Evolutionary conservation across 1,140 invertebrate species (phyloP), one percentile per base, ranked within the genome.

Genomic region (Vanessa tameamea): DNA sequence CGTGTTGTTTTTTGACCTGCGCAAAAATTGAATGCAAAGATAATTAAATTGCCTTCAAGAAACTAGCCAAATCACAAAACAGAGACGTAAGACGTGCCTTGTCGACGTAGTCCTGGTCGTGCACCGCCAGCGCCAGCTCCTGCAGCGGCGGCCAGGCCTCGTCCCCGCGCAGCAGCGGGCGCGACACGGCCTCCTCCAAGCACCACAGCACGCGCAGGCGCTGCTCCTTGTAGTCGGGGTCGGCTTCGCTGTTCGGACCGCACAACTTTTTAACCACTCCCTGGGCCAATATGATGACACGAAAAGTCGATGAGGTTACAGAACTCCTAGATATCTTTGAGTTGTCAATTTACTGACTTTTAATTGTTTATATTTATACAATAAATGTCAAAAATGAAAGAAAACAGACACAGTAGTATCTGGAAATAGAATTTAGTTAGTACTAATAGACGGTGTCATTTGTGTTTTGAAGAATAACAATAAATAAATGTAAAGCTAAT

Each of bases 1-100:
- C 85, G 71, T 91, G 89, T 78, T 87, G 83, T 14, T 83, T 82
- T 78, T 85, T 89, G 13, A 89, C 79, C 90, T 91, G 70, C 63
- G 13, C 64, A 23, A 61, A 64, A 31, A 11, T 43, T 43, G 0
- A 5, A 43, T 9, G 6, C 37, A 43, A 0, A 20, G 11, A 20
- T 0, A 55, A 20, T 15, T 3, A 50, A 12, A 50, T 50, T 50
- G 13, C 4, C 4, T 50, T 50, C 48, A 50, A 50, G 3, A 1
- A 48, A 12, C 15, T 50, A 14, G 14, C 0, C 13, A 14, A 50
- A n/a, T 50, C 6, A 15, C 3, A 50, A 2, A 15, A n/a, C 12
- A 50, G 0, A 50, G 11, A 50, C 3, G 12, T 50, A 12, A 12
- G 12, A 11, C 12, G 13, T 14, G 14, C 87, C 85, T 87, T 87